Evolutionary conservation across 2,113 vertebrate genomes (phyloP).

Genomic region (Alouatta palliata): DNA sequence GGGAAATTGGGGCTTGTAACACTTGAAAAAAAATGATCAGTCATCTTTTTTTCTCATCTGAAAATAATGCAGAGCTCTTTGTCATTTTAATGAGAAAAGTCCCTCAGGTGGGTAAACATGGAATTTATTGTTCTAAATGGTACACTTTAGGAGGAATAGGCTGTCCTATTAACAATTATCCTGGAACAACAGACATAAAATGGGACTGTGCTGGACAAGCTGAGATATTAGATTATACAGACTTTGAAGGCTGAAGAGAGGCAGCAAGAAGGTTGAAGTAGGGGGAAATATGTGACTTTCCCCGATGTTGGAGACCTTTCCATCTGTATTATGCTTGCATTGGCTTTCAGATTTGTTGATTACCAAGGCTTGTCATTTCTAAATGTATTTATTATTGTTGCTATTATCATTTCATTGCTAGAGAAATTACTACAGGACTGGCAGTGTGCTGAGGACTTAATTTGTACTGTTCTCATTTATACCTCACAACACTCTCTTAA

Average conservation of each 20-base stretch:
- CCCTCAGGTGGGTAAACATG: not conserved
- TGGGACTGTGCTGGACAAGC: not conserved
- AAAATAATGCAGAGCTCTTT: not conserved
- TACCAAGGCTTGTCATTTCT: not conserved
- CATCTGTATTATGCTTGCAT: not conserved
- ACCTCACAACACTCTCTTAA: not conserved
- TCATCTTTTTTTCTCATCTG: not conserved
- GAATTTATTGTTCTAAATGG: not conserved
- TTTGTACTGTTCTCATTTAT: not conserved
- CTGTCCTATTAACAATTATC: not conserved
- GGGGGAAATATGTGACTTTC: not conserved
- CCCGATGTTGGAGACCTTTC: not conserved
- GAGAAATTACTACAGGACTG: not conserved
- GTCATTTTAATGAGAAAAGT: not conserved
- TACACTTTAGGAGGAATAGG: not conserved
- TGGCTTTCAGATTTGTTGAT: not conserved
- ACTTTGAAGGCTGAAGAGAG: not conserved
- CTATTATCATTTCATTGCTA: not conserved
- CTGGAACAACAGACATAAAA: too few relatives aligned
- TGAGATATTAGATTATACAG: not conserved
- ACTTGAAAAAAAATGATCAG: not conserved
- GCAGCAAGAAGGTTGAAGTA: not conserved
- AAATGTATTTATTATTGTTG: not conserved
- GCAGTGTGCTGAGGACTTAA: not conserved
- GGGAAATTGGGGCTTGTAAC: not conserved